Conservation (phyloP, 1,140 invertebrate species). For the Proales similis region DNA sequence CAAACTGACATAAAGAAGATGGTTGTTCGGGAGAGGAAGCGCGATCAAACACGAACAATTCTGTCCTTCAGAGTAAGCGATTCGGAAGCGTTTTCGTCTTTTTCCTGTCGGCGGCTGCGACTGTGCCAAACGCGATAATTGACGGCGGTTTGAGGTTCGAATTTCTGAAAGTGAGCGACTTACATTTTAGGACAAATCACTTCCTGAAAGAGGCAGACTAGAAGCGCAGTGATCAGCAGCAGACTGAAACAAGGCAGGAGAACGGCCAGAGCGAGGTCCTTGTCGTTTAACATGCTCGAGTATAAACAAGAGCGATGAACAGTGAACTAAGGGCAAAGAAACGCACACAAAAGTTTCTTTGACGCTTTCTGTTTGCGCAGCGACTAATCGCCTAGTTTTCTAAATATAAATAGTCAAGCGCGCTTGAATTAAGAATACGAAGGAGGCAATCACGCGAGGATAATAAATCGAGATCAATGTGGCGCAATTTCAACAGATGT, state of each 20-base stretch:
- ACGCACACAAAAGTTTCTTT: too few species aligned
- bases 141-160: background rate
- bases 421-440: too few species aligned
- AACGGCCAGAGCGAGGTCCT: slow-evolving; percentile 19
- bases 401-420: too few species aligned
- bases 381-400: too few species aligned
- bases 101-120: background rate
- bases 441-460: too few species aligned
- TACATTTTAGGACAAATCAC: slow-evolving; percentile 9
- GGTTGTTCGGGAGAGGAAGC: background rate
- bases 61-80: background rate
- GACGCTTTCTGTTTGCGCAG: too few species aligned
- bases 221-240: background rate
- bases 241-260: background rate
- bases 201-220: background rate
- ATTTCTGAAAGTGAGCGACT: background rate
- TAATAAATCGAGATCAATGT: too few species aligned
- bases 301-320: too few species aligned
- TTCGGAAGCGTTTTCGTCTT: slow-evolving; percentile 4
- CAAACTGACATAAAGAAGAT: background rate
- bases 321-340: too few species aligned
- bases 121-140: background rate
- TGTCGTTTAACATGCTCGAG: slow-evolving; percentile 9
- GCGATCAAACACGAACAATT: slow-evolving; percentile 17
- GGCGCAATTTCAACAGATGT: too few species aligned